Percentiles rank a stretch among this genome's conserved stretches.
Evolutionary conservation across 2,888 invertebrate species (phyloP).

Genomic region (Brachyptera putata): DNA sequence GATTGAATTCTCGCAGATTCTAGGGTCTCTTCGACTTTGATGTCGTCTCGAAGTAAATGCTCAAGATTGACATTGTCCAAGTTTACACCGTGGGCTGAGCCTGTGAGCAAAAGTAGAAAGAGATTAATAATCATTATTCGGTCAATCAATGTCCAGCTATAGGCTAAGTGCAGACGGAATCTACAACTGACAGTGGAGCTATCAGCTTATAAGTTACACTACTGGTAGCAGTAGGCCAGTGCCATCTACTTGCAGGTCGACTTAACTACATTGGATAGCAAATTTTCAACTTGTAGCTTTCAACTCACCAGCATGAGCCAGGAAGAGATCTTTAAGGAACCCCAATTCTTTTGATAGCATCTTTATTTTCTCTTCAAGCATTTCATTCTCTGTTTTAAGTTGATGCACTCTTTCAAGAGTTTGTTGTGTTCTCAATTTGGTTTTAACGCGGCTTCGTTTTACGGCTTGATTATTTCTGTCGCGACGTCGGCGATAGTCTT

Average conservation of each 20-base stretch:
- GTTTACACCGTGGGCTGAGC: conserved; percentile 40
- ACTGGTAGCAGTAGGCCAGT: too few relatives aligned
- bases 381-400: conserved; percentile 72
- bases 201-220: too few relatives aligned
- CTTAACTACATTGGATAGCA: not conserved
- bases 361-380: conserved; percentile 74
- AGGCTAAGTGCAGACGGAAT: too few relatives aligned
- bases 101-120: conserved; percentile 33
- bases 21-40: conserved; percentile 48
- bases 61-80: conserved; percentile 41
- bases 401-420: conserved; percentile 70
- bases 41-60: conserved; percentile 36
- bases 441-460: conserved; percentile 74
- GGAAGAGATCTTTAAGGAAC: conserved; percentile 74
- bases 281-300: not conserved
- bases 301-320: conserved; percentile 67
- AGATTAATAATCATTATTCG: too few relatives aligned
- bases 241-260: not conserved
- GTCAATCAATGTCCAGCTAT: too few relatives aligned
- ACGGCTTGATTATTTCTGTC: conserved; percentile 84
- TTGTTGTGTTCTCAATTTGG: conserved; percentile 71
- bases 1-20: conserved; percentile 26
- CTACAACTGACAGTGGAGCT: too few relatives aligned
- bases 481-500: conserved; percentile 67
- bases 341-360: conserved; percentile 74